These are phyloP conservation scores for Hypselothyrea guttata DNA, from an alignment of 2,888 invertebrate genomes.

Conservation along the genomic window DNA sequence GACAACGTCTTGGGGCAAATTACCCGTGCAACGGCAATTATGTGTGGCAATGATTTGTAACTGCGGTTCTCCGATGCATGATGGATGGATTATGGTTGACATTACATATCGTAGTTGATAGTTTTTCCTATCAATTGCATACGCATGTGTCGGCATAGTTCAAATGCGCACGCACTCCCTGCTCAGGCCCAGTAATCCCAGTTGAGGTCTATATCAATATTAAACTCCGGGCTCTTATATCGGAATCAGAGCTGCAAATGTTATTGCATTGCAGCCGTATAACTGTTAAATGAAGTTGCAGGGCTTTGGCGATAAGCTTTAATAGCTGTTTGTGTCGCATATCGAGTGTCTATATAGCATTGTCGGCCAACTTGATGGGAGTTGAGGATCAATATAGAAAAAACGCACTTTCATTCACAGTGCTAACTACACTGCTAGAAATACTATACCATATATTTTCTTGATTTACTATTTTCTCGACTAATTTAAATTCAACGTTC, in stretches of 20 bases:
- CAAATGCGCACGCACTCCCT: conserved; percentile 68
- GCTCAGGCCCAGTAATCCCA: conserved; percentile 65
- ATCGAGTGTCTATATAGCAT: conserved; percentile 39
- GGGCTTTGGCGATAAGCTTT: conserved; percentile 60
- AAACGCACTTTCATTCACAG: no score
- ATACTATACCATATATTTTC: no score
- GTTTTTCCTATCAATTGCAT: conserved; percentile 27
- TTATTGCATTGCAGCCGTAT: background rate
- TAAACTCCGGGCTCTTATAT: conserved; percentile 8
- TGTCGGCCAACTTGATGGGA: background rate
- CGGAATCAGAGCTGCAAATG: conserved; percentile 18
- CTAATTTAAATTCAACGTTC: no score
- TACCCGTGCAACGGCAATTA: conserved; percentile 7
- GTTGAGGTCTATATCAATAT: conserved; percentile 80
- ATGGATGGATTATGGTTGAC: conserved; percentile 67
- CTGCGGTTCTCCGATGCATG: conserved; percentile 45
- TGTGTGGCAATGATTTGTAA: conserved; percentile 34
- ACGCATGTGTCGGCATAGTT: conserved; percentile 54
- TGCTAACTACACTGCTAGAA: background rate
- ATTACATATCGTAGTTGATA: conserved; percentile 32
- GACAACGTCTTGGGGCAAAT: background rate
- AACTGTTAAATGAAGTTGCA: conserved; percentile 27
- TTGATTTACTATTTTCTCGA: no score
- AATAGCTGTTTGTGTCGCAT: conserved; percentile 59
- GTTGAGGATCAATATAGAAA: conserved; percentile 10